A percentile compares a stretch with the other conserved stretches of the same genome.
Conservation (phyloP, 2,113 vertebrate genomes). For the Halichoeres trimaculatus region DNA sequence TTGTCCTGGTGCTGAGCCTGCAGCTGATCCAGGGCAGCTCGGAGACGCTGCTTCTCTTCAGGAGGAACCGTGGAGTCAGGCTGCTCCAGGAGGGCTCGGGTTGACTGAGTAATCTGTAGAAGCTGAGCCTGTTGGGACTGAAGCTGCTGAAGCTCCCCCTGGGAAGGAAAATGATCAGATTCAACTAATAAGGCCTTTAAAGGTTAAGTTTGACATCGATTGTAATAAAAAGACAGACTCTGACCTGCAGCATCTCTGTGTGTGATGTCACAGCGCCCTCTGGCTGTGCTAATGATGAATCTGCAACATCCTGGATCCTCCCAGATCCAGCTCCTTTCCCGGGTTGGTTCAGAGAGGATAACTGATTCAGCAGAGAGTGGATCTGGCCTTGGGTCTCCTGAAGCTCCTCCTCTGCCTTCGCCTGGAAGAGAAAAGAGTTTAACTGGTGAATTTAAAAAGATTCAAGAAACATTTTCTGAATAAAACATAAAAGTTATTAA, state of each 20-base stretch:
- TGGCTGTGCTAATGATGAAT: constrained; percentile 51
- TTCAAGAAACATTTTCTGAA: too few relatives aligned
- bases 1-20: constrained; percentile 83
- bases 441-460: not conserved
- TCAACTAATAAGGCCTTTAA: not conserved
- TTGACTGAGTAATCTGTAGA: constrained; percentile 88
- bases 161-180: not conserved
- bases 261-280: constrained; percentile 82
- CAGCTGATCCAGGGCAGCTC: constrained; percentile 83
- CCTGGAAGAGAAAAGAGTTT: constrained; percentile 75
- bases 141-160: constrained; percentile 90
- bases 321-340: constrained; percentile 16
- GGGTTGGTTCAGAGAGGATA: constrained; percentile 71
- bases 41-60: constrained; percentile 84
- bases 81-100: constrained; percentile 89
- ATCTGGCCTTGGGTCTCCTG: constrained; percentile 91
- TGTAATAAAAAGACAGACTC: not conserved
- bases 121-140: constrained; percentile 92
- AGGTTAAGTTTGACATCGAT: not conserved
- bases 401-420: constrained; percentile 91
- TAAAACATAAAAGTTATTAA: too few relatives aligned
- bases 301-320: constrained; percentile 30
- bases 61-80: constrained; percentile 85
- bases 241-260: constrained; percentile 89
- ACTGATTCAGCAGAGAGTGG: constrained; percentile 83